A percentile compares a stretch with the other conserved stretches of the same genome.
phyloP scores from a whole-genome alignment of 2,888 invertebrate genomes.

The Drosophila mimetica region DNA sequence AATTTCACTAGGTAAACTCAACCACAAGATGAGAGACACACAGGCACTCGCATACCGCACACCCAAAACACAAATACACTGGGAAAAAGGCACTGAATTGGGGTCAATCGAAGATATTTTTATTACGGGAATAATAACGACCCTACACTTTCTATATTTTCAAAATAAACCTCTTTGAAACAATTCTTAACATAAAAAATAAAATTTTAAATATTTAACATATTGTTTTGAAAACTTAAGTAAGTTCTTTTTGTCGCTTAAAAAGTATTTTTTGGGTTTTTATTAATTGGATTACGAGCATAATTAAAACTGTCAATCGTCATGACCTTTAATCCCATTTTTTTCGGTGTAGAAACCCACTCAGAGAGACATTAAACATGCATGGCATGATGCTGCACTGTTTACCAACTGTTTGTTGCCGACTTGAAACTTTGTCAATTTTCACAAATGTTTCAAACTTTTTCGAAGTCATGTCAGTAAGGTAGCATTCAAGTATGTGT shows the following conservation, averaged over 20 bases:
- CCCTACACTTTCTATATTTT: too few species aligned
- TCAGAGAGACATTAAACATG: constrained; percentile 41
- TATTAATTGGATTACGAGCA: too few species aligned
- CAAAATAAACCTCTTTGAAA: not conserved
- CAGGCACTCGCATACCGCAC: constrained; percentile 17
- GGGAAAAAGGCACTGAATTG: not conserved
- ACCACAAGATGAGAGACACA: constrained; percentile 53
- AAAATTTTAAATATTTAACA: not conserved
- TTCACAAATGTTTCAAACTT: constrained; percentile 50
- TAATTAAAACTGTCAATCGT: not conserved
- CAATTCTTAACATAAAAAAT: not conserved
- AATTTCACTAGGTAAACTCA: constrained; percentile 54
- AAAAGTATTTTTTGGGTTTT: not conserved
- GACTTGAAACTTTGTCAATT: constrained; percentile 52
- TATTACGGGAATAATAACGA: too few species aligned
- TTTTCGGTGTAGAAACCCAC: constrained; percentile 13
- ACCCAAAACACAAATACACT: constrained; percentile 9
- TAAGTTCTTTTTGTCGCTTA: too few species aligned
- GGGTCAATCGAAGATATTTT: not conserved
- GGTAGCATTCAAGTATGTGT: constrained; percentile 23
- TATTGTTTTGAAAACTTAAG: not conserved
- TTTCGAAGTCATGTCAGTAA: constrained; percentile 52
- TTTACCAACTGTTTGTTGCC: constrained; percentile 41
- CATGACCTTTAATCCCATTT: not conserved
- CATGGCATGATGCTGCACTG: constrained; percentile 33